These are phyloP conservation scores for Capitulum mitella DNA, from an alignment of 2,888 invertebrate genomes.

Conservation along the genomic window DNA sequence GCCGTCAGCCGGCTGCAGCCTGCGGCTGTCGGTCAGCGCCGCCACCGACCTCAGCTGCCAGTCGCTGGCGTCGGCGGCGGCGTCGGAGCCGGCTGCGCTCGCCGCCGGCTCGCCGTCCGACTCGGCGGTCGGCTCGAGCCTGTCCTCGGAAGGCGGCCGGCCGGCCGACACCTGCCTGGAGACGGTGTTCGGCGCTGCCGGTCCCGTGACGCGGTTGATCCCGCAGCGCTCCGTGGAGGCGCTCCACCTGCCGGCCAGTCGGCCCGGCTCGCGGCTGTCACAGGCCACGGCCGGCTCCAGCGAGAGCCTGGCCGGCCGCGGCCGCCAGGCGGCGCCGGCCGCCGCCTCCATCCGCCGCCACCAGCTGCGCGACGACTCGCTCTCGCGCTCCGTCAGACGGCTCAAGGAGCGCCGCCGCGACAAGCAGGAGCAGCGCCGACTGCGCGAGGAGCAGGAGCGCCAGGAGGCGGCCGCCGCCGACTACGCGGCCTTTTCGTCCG, in stretches of 20 bases:
- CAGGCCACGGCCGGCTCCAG: neutral
- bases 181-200: conserved; percentile 30
- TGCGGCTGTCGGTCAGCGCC: conserved; percentile 11
- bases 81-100: too few relatives aligned
- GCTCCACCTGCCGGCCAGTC: conserved; percentile 18
- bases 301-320: neutral
- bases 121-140: conserved; percentile 23
- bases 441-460: neutral
- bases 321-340: neutral
- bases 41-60: too few relatives aligned
- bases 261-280: conserved; percentile 9
- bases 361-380: conserved; percentile 26
- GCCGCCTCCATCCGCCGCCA: neutral
- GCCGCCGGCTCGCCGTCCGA: neutral
- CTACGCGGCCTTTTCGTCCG: neutral
- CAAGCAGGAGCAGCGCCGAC: neutral
- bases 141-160: neutral
- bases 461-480: neutral
- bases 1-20: neutral
- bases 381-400: conserved; percentile 14
- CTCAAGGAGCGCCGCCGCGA: conserved; percentile 12
- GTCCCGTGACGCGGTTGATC: conserved; percentile 30
- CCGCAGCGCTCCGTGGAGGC: conserved; percentile 27
- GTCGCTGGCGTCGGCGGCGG: too few relatives aligned
- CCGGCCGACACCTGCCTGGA: conserved; percentile 31